phyloP scores from a whole-genome alignment of 2,797 vertebrate species.

The Hippoglossus hippoglossus region DNA sequence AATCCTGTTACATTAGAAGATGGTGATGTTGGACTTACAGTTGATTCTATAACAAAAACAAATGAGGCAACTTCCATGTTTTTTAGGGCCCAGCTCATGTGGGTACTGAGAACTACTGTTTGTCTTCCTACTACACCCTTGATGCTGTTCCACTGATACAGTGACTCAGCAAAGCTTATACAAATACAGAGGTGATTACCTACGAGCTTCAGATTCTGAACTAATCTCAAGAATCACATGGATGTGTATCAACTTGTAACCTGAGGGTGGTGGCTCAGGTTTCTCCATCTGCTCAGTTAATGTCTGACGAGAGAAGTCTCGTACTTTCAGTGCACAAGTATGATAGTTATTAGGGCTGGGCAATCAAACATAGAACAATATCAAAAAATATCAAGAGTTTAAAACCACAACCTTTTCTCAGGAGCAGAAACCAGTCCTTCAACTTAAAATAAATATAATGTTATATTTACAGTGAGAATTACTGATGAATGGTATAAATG shows the following conservation, averaged over 20 bases:
- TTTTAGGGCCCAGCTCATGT: not conserved
- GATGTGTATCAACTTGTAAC: not conserved
- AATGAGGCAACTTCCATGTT: not conserved
- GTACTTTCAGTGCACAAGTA: not conserved
- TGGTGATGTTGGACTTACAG: too few species aligned
- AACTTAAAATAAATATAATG: too few species aligned
- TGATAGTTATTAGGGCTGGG: too few species aligned
- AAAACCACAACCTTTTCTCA: too few species aligned
- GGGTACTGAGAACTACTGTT: not conserved
- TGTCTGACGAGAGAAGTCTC: not conserved
- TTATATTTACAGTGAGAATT: too few species aligned
- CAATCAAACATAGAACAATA: too few species aligned
- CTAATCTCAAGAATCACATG: not conserved
- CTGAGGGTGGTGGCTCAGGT: not conserved
- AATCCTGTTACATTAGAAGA: too few species aligned
- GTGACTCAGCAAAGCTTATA: not conserved
- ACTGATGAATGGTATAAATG: too few species aligned
- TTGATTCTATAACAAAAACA: too few species aligned
- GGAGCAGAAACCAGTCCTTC: too few species aligned
- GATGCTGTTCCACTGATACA: too few species aligned
- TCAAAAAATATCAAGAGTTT: too few species aligned
- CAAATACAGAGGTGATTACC: conserved; percentile 6
- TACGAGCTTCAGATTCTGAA: conserved; percentile 1
- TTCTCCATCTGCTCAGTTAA: not conserved
- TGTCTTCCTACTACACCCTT: not conserved